Percentiles rank a stretch among this genome's conserved stretches.
These are phyloP conservation scores for Apamea epomidion DNA, from an alignment of 2,888 invertebrate genomes.

Conservation along the genomic window DNA sequence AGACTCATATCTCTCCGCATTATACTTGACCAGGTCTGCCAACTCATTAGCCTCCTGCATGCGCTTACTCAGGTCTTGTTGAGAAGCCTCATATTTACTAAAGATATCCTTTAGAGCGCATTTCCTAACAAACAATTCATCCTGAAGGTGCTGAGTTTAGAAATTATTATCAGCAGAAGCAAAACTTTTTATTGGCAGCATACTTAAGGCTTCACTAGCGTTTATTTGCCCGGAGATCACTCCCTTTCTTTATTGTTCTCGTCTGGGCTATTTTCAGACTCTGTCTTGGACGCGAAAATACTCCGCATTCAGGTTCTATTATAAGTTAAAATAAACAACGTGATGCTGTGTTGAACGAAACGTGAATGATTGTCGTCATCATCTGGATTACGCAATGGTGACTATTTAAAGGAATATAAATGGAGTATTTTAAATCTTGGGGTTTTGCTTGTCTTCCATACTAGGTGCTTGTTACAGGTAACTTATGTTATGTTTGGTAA, in stretches of 20 bases:
- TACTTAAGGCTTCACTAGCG: conserved; percentile 14
- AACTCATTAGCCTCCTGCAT: too few relatives aligned
- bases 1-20: too few relatives aligned
- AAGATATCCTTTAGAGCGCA: too few relatives aligned
- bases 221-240: background rate
- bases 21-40: too few relatives aligned
- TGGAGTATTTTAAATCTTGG: background rate
- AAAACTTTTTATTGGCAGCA: background rate
- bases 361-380: background rate
- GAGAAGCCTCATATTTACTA: too few relatives aligned
- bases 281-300: conserved; percentile 2
- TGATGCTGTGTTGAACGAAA: background rate
- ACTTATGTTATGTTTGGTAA: background rate
- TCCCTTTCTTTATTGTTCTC: conserved; percentile 11
- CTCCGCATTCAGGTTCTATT: conserved; percentile 4
- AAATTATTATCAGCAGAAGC: background rate
- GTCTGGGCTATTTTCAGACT: conserved; percentile 27
- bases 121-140: too few relatives aligned
- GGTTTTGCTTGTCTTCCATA: background rate
- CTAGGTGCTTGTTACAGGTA: background rate
- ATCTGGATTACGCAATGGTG: background rate
- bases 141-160: too few relatives aligned
- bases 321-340: background rate
- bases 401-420: background rate
- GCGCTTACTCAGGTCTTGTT: too few relatives aligned